These are phyloP conservation scores for Morinoia aosen DNA, from an alignment of 2,888 invertebrate genomes.

Conservation along the genomic window DNA sequence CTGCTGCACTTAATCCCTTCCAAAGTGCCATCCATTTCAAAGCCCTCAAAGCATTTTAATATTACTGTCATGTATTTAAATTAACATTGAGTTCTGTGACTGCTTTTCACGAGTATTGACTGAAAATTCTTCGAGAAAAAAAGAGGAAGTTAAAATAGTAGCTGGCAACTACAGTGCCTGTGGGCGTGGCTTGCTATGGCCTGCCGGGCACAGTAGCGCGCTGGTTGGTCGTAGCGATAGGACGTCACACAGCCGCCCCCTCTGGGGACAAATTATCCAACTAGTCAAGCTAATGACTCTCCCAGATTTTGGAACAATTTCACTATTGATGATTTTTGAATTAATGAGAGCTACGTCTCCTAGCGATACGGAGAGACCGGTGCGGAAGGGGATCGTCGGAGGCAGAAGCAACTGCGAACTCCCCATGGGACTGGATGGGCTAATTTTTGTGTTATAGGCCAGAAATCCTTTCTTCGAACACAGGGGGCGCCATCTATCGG, in stretches of 20 bases:
- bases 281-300: conserved; percentile 56
- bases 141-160: neutral
- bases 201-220: conserved; percentile 20
- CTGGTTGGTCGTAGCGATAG: conserved; percentile 40
- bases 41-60: neutral
- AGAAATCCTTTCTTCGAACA: neutral
- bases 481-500: conserved; percentile 45
- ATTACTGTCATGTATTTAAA: neutral
- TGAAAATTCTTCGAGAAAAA: neutral
- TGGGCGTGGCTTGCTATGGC: conserved; percentile 43
- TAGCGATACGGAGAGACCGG: neutral
- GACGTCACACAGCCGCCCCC: conserved; percentile 53
- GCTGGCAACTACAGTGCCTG: conserved; percentile 30
- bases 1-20: conserved; percentile 75
- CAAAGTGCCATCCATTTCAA: neutral
- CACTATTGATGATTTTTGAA: conserved; percentile 42
- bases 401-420: neutral
- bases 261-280: conserved; percentile 56
- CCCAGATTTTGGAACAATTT: conserved; percentile 54
- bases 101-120: neutral
- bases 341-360: neutral
- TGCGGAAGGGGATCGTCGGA: neutral
- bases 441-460: conserved; percentile 15
- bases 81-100: neutral
- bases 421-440: neutral